Evolutionary conservation across 30 jellyfish, hydroid and myxozoan species (phyloP).

Genomic region (Aurelia sp.): DNA sequence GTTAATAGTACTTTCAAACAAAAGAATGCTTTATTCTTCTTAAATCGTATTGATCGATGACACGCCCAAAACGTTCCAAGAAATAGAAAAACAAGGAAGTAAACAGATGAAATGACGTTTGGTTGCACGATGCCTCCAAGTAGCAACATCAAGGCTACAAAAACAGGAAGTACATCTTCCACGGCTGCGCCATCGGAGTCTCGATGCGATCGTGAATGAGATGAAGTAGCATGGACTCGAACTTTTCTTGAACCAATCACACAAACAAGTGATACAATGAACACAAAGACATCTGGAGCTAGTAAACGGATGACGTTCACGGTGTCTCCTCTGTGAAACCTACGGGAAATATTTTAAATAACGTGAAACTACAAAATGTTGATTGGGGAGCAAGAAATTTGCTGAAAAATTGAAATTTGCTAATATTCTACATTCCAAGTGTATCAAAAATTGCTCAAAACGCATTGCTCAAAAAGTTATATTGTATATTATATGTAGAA

Average conservation of each 20-base stretch:
- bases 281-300: slow-evolving; percentile 93
- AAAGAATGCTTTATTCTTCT: slow-evolving; percentile 60
- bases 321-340: slow-evolving; percentile 63
- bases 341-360: slow-evolving; percentile 18
- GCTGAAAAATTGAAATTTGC: too few species aligned
- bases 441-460: too few species aligned
- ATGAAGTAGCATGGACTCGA: slow-evolving; percentile 38
- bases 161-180: slow-evolving; percentile 78
- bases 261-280: slow-evolving; percentile 79
- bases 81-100: slow-evolving; percentile 78
- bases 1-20: slow-evolving; percentile 70
- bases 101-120: slow-evolving; percentile 82
- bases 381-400: too few species aligned
- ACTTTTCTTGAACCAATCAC: slow-evolving; percentile 78
- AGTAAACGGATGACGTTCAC: slow-evolving; percentile 87
- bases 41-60: slow-evolving; percentile 72
- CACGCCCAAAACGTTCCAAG: slow-evolving; percentile 98
- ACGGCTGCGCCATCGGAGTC: slow-evolving; percentile 56
- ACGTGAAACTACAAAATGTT: neutral
- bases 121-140: slow-evolving; percentile 95
- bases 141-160: slow-evolving; percentile 84
- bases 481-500: too few species aligned
- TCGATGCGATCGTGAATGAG: slow-evolving; percentile 48
- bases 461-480: too few species aligned
- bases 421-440: too few species aligned